Base-by-base conservation (phyloP, 2,888 invertebrate species). In the Epiblema foenella region DNA sequence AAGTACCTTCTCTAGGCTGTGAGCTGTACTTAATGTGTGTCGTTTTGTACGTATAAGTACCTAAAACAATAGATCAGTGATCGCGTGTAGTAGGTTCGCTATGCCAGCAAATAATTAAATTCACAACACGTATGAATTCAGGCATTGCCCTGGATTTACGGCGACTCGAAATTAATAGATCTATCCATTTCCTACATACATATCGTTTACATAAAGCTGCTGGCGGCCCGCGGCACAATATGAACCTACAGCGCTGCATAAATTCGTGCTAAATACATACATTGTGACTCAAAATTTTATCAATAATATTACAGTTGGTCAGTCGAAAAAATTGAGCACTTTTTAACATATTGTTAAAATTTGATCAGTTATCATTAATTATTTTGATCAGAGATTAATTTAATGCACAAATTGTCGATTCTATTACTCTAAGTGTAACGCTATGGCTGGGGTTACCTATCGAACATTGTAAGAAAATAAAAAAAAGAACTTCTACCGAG, bases 301-400 rank as follows among this genome's bases (percentile, higher is more conserved):
- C 83, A 82, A 83, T 84, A 83, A 82, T 81, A 83, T 88, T 89
- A 89, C 84, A 91, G 88, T 91, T 91, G 91, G 91, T 93, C 93
- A 91, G 92, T 92, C 91, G 89, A 91, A 91, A 91, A 89, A 86
- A 89, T 92, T 93, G 92, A 93, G 93, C 92, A 90, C 85, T 85
- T 84, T 83, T 83, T 78, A 81, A 83, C 78, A 78, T 79, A 80
- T 33, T 8, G 33, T 33, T 33, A 33, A 33, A 33, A 33, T 33
- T 33, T 33, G 33, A 33, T 33, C 8, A 33, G 33, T 33, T 33
- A 33, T 75, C 76, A 81, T 54, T 84, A 84, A 87, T 85, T 85
- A 82, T 84, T 80, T 82, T 83, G 56, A 71, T 67, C 66, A 18
- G 85, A 85, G 84, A 84, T 86, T 86, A 84, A 85, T 84, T 86